A percentile compares a stretch with the other conserved stretches of the same genome.
Evolutionary conservation across 92 coral and sea anemone genomes (phyloP).

Genomic region (Palythoa heliodiscus): DNA sequence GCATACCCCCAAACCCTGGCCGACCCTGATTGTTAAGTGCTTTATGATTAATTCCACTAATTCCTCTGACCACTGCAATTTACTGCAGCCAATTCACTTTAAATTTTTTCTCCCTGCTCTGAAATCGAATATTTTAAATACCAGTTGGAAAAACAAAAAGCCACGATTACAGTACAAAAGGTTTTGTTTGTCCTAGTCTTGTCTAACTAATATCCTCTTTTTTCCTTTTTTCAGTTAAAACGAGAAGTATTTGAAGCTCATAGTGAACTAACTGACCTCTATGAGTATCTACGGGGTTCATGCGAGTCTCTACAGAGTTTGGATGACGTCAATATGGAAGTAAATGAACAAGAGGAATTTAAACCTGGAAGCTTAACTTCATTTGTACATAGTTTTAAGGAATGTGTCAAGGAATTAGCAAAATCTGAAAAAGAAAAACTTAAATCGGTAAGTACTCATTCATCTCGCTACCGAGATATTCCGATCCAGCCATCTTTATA

Average conservation of each 20-base stretch:
- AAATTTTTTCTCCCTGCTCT: too few relatives aligned
- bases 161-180: neutral
- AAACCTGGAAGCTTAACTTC: slow-evolving; percentile 75
- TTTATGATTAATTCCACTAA: too few relatives aligned
- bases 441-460: slow-evolving; percentile 56
- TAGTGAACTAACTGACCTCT: slow-evolving; percentile 67
- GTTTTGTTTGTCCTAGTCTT: neutral
- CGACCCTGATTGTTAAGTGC: too few relatives aligned
- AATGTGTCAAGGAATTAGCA: slow-evolving; percentile 64
- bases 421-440: slow-evolving; percentile 45
- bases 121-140: too few relatives aligned
- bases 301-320: slow-evolving; percentile 57
- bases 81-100: too few relatives aligned
- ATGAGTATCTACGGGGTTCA: slow-evolving; percentile 75
- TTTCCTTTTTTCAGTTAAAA: slow-evolving; percentile 55
- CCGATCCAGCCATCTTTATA: neutral
- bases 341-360: slow-evolving; percentile 43
- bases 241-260: slow-evolving; percentile 78
- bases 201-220: neutral
- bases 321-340: slow-evolving; percentile 57
- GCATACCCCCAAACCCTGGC: too few relatives aligned
- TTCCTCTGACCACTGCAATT: too few relatives aligned
- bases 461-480: neutral
- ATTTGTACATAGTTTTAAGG: slow-evolving; percentile 78
- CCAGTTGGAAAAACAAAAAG: too few relatives aligned